Percentiles rank a stretch among this genome's conserved stretches.
Evolutionary conservation across 1,140 invertebrate species (phyloP).

Genomic region (Mylabris phalerata): DNA sequence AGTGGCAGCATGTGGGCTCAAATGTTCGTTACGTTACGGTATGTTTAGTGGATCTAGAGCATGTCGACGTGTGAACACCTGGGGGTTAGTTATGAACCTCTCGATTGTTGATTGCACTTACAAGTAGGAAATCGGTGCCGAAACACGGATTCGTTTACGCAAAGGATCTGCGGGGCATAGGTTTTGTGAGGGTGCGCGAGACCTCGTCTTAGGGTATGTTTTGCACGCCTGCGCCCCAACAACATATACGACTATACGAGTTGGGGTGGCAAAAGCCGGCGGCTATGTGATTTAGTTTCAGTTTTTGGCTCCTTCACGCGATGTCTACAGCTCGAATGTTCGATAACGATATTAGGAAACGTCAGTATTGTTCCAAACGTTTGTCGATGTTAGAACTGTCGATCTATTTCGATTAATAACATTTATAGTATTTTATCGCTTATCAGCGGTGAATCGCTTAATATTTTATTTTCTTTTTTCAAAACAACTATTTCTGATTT

Average conservation of each 20-base stretch:
- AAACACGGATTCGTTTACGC: constrained; percentile 16
- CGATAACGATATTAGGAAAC: constrained; percentile 13
- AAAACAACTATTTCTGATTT: neutral
- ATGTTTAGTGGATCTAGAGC: constrained; percentile 6
- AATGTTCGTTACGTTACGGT: constrained; percentile 1
- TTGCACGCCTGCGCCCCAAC: constrained; percentile 18
- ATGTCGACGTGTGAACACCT: constrained; percentile 11
- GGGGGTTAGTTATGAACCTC: constrained; percentile 14
- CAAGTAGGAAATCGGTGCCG: constrained; percentile 10
- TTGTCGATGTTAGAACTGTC: constrained; percentile 1
- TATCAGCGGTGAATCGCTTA: neutral
- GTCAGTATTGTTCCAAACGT: constrained; percentile 16
- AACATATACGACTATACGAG: constrained; percentile 8
- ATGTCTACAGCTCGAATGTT: constrained; percentile 21
- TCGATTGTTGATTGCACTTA: constrained; percentile 13
- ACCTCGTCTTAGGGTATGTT: constrained; percentile 15
- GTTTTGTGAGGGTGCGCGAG: constrained; percentile 26
- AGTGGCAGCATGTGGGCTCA: constrained; percentile 4
- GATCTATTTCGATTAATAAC: neutral
- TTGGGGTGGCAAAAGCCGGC: constrained; percentile 26
- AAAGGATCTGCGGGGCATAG: constrained; percentile 15
- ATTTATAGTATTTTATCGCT: neutral
- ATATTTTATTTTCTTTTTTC: neutral
- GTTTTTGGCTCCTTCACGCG: constrained; percentile 13
- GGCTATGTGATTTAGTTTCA: constrained; percentile 31